Evolutionary conservation across 2,113 vertebrate genomes (phyloP).

Genomic region (Bombycilla garrulus): DNA sequence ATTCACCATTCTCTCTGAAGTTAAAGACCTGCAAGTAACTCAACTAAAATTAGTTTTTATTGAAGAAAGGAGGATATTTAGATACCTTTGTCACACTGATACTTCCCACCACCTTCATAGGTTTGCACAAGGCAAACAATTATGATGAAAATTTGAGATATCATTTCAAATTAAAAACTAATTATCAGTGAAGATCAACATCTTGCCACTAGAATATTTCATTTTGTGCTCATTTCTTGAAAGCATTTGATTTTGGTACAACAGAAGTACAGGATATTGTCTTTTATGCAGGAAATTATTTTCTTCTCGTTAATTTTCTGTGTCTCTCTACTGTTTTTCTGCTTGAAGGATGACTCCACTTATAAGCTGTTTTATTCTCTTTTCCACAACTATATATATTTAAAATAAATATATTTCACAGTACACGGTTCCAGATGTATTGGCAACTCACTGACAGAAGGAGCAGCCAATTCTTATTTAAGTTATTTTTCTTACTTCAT

Average conservation of each 20-base stretch:
- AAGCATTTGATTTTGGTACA: background rate
- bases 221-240: background rate
- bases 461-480: background rate
- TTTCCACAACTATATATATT: background rate
- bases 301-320: background rate
- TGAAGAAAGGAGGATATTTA: background rate
- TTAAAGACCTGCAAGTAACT: background rate
- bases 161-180: conserved; percentile 24
- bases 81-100: background rate
- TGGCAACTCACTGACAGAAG: background rate
- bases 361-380: background rate
- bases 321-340: background rate
- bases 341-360: background rate
- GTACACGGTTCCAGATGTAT: background rate
- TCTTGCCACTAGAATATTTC: background rate
- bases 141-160: conserved; percentile 12
- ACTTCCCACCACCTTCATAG: background rate
- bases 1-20: background rate
- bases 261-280: background rate
- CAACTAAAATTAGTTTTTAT: background rate
- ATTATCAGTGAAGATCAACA: conserved; percentile 9
- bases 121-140: background rate
- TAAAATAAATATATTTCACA: background rate
- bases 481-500: background rate
- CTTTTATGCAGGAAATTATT: background rate